phyloP scores from a whole-genome alignment of 2,888 invertebrate genomes.

The Rhimphoctona megacephalus region DNA sequence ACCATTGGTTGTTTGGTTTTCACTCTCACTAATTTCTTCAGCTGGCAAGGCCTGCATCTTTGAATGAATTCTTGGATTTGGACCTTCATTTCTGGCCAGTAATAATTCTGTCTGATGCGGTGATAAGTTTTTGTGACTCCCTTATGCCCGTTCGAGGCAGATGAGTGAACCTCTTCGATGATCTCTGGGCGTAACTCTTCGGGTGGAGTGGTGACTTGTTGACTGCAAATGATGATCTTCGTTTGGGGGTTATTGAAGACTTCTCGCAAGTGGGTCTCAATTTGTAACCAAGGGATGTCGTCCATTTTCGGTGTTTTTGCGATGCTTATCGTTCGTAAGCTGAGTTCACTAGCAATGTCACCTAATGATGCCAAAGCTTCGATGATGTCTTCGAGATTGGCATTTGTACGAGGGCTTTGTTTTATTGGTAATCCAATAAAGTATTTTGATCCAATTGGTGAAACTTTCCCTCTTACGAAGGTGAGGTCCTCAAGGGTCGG shows the following conservation, averaged over 20 bases:
- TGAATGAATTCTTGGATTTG: conserved; percentile 61
- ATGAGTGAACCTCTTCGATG: conserved; percentile 36
- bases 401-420: conserved; percentile 15
- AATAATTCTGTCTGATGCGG: conserved; percentile 44
- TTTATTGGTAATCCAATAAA: conserved; percentile 40
- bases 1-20: no score
- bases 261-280: not conserved
- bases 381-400: conserved; percentile 23
- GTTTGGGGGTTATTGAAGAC: not conserved
- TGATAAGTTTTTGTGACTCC: conserved; percentile 51
- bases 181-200: conserved; percentile 34
- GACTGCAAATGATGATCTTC: conserved; percentile 36
- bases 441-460: conserved; percentile 11
- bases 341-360: conserved; percentile 22
- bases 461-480: conserved; percentile 2
- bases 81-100: conserved; percentile 62
- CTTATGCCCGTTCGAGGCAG: conserved; percentile 35
- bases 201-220: conserved; percentile 13
- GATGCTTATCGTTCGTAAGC: conserved; percentile 27
- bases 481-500: conserved; percentile 36
- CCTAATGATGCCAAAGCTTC: conserved; percentile 4
- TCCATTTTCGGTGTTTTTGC: conserved; percentile 43
- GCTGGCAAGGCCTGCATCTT: conserved; percentile 61
- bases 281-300: conserved; percentile 19
- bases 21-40: no score